Base-by-base conservation (phyloP, 2,113 vertebrate species). In the Malurus melanocephalus region DNA sequence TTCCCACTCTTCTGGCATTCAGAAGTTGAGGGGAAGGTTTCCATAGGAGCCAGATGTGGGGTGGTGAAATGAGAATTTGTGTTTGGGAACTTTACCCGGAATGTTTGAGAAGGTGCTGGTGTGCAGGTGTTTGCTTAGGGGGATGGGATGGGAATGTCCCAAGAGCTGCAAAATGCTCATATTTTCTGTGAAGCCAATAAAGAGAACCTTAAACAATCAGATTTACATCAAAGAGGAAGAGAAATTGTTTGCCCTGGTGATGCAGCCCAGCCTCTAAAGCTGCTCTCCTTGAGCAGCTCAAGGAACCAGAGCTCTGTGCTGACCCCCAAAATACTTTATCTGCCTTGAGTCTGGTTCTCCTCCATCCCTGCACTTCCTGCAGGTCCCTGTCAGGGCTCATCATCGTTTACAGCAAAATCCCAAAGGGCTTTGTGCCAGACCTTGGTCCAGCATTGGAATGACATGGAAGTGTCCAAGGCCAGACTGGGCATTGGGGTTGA, bases 401-500 rank as follows among this genome's bases (percentile, higher is more conserved):
- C 10, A 30, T 48, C 20, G 20, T 69, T 56, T 43, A 27, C 4
- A 59, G 42, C 38, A 82, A n/a, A 82, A 60, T 18, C 46, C 32
- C 42, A 13, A 12, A 43, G 14, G 8, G 6, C 6, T 0, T 51
- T 20, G 46, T 53, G 3, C 59, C 64, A 45, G n/a, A 16, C 57
- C 15, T 57, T n/a, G 56, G 26, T 26, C 26, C 48, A 28, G 11
- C 19, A 6, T 16, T 22, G 33, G 48, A 48, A 17, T 40, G 22
- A 5, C 7, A 3, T 0, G 42, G 59, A 1, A 17, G 7, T 10
- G 2, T 16, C 32, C 45, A 2, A 43, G 61, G 52, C 52, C 35
- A 26, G 38, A 38, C 38, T 38, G 38, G 38, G 38, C 38, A 38
- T 38, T 38, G 38, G 38, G 38, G 38, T 38, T 38, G 38, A 38